Conservation (phyloP, 2,113 vertebrate species). For the Tyto alba region DNA sequence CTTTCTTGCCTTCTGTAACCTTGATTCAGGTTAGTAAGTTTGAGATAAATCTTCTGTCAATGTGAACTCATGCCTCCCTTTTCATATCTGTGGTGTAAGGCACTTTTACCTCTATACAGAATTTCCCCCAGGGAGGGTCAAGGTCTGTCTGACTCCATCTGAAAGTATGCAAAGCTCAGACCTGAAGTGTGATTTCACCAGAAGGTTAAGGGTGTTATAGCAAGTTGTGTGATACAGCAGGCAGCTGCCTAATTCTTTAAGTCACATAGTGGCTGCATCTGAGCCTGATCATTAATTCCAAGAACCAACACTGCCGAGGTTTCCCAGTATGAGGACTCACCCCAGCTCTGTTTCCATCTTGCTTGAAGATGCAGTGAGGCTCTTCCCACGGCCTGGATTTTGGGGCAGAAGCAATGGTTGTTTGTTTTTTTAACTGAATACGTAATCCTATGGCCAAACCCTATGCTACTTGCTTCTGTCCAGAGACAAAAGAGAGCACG, state of each 20-base stretch:
- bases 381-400: neutral
- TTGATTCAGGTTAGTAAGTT: neutral
- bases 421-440: neutral
- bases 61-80: neutral
- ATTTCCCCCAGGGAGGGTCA: neutral
- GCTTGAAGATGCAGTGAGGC: neutral
- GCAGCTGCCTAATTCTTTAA: neutral
- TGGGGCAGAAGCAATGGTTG: neutral
- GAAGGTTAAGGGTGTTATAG: neutral
- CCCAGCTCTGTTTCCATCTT: neutral
- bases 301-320: rapidly evolving
- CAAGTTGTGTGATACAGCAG: neutral
- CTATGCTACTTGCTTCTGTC: neutral
- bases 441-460: neutral
- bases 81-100: neutral
- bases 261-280: neutral
- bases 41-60: neutral
- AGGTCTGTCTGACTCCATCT: neutral
- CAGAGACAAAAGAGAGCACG: neutral
- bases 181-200: neutral
- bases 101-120: neutral
- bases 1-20: neutral
- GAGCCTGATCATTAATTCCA: neutral
- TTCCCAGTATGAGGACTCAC: neutral
- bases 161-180: neutral